A percentile compares a stretch with the other conserved stretches of the same genome.
Evolutionary conservation across 2,888 invertebrate species (phyloP).

Genomic region (Drosophila mimetica): DNA sequence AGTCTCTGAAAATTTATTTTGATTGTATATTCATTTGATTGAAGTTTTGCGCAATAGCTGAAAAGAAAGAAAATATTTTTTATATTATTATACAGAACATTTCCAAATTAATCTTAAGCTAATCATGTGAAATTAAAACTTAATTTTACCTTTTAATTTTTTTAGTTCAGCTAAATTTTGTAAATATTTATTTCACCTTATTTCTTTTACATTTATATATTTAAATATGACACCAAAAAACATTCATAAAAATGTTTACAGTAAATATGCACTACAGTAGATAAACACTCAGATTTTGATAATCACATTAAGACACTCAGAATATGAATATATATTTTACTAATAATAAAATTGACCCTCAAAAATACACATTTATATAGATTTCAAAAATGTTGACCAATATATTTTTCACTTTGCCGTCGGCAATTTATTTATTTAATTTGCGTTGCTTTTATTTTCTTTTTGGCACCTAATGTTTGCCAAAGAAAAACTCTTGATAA

Average conservation of each 20-base stretch:
- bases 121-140: background rate
- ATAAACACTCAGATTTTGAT: conserved; percentile 29
- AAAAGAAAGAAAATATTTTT: conserved; percentile 14
- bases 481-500: conserved; percentile 13
- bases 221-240: conserved; percentile 21
- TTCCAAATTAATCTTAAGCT: background rate
- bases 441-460: conserved; percentile 8
- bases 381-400: conserved; percentile 13
- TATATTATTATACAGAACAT: background rate
- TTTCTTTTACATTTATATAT: background rate
- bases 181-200: background rate
- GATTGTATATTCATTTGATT: conserved; percentile 29
- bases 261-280: conserved; percentile 26
- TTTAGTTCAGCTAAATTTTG: background rate
- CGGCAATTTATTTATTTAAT: conserved; percentile 38
- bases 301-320: conserved; percentile 46
- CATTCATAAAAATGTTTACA: conserved; percentile 18
- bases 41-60: conserved; percentile 41
- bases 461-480: background rate
- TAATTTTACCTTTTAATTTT: conserved; percentile 1
- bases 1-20: conserved; percentile 52
- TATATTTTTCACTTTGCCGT: conserved; percentile 45
- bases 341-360: conserved; percentile 37
- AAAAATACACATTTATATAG: conserved; percentile 43
- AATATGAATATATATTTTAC: conserved; percentile 10